These are phyloP conservation scores for Muraenolepis orangiensis DNA, from an alignment of 2,797 vertebrate species.

Conservation along the genomic window DNA sequence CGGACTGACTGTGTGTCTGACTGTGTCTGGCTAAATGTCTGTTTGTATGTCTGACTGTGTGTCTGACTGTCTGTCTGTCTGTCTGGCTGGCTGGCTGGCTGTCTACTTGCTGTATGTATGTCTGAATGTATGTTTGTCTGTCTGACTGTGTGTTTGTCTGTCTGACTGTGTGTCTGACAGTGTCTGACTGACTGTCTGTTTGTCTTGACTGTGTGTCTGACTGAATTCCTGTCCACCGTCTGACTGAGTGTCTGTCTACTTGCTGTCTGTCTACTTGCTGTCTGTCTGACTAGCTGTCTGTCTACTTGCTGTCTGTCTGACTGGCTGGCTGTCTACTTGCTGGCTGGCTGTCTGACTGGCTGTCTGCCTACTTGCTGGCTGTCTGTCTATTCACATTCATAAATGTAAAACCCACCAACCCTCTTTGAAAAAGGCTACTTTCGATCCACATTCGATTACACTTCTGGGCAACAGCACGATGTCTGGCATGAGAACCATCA, in stretches of 20 bases:
- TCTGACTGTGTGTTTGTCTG: too few species aligned
- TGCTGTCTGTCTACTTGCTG: too few species aligned
- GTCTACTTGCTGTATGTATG: background rate
- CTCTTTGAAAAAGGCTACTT: background rate
- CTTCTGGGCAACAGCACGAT: background rate
- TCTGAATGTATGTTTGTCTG: too few species aligned
- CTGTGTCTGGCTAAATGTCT: too few species aligned
- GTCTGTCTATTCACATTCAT: background rate
- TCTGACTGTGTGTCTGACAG: too few species aligned
- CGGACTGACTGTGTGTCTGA: too few species aligned
- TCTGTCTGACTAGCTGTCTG: background rate
- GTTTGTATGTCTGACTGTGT: too few species aligned
- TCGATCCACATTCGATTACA: background rate
- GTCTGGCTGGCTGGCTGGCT: background rate
- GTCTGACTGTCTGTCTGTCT: background rate
- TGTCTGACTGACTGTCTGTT: too few species aligned
- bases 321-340: background rate
- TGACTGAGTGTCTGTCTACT: too few species aligned
- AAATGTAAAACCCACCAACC: background rate
- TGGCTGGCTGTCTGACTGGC: background rate
- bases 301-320: background rate
- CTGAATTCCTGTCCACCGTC: too few species aligned
- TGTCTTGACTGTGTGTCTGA: too few species aligned
- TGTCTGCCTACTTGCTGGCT: background rate
- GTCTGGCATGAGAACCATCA: background rate